phyloP scores from a whole-genome alignment of 1,140 invertebrate species.

The Brachionus koreanus region DNA sequence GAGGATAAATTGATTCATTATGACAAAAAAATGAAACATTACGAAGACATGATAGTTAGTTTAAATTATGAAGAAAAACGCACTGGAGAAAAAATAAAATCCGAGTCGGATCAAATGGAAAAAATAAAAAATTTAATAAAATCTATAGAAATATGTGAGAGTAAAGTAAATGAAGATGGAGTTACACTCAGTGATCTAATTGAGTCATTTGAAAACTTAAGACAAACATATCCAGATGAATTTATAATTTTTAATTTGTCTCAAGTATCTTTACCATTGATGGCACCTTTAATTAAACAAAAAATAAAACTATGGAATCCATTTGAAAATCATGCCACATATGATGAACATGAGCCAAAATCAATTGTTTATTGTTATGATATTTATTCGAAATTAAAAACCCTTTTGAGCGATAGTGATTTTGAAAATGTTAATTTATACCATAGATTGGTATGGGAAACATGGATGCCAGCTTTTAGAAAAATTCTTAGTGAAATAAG shows the following conservation, averaged over 20 bases:
- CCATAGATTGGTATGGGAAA: slow-evolving; percentile 76
- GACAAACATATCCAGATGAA: slow-evolving; percentile 10
- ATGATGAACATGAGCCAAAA: slow-evolving; percentile 44
- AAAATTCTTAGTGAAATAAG: slow-evolving; percentile 65
- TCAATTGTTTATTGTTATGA: neutral
- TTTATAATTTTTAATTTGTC: slow-evolving; percentile 32
- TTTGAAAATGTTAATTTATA: slow-evolving; percentile 67
- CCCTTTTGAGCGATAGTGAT: slow-evolving; percentile 44
- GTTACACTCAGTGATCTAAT: slow-evolving; percentile 6
- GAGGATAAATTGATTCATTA: slow-evolving; percentile 90
- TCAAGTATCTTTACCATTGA: neutral
- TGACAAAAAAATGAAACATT: slow-evolving; percentile 69
- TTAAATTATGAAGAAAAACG: slow-evolving; percentile 74
- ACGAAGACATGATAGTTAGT: slow-evolving; percentile 72
- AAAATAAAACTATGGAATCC: neutral
- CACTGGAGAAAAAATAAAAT: slow-evolving; percentile 67
- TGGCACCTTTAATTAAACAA: neutral
- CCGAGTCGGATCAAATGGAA: slow-evolving; percentile 71
- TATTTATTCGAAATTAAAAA: neutral
- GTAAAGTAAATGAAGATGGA: neutral
- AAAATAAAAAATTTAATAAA: slow-evolving; percentile 69
- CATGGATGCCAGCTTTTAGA: slow-evolving; percentile 77
- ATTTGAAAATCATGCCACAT: neutral
- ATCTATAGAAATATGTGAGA: slow-evolving; percentile 65
- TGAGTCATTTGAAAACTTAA: neutral